These are phyloP conservation scores for Geophilus truncorum DNA, from an alignment of 2,888 invertebrate genomes.

Conservation along the genomic window DNA sequence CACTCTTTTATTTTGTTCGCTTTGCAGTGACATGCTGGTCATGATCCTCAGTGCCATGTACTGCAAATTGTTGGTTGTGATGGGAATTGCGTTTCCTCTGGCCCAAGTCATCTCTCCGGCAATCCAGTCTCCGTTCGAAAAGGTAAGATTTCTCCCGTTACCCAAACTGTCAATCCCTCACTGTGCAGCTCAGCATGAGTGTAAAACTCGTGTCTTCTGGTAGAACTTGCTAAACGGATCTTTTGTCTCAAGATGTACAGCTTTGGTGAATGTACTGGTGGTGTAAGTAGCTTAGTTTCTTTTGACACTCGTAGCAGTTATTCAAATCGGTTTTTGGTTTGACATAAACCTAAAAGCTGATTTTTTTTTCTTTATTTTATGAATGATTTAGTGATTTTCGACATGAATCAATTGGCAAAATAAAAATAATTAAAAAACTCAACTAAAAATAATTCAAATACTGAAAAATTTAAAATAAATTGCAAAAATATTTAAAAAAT, in stretches of 20 bases:
- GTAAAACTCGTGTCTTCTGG: background rate
- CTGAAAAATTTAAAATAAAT: too few species aligned
- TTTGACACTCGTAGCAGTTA: too few species aligned
- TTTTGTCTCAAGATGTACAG: background rate
- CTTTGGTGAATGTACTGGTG: background rate
- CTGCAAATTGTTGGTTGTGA: constrained; percentile 85
- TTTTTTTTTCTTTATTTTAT: too few species aligned
- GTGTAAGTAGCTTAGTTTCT: background rate
- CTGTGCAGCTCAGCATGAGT: background rate
- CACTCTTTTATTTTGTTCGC: constrained; percentile 35
- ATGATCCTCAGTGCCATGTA: constrained; percentile 87
- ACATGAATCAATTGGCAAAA: too few species aligned
- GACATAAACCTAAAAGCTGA: too few species aligned
- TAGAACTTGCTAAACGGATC: background rate
- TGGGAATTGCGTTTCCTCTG: constrained; percentile 93
- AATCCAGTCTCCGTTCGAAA: constrained; percentile 89
- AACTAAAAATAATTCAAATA: too few species aligned
- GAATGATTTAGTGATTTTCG: background rate
- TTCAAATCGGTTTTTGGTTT: too few species aligned
- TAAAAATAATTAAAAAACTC: too few species aligned
- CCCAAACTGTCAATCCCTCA: background rate
- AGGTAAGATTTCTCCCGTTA: constrained; percentile 55
- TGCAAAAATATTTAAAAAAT: too few species aligned
- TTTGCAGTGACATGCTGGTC: constrained; percentile 76
- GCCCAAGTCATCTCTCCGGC: constrained; percentile 92